Conservation (phyloP, 2,888 invertebrate genomes). For the Apodemia zela region DNA sequence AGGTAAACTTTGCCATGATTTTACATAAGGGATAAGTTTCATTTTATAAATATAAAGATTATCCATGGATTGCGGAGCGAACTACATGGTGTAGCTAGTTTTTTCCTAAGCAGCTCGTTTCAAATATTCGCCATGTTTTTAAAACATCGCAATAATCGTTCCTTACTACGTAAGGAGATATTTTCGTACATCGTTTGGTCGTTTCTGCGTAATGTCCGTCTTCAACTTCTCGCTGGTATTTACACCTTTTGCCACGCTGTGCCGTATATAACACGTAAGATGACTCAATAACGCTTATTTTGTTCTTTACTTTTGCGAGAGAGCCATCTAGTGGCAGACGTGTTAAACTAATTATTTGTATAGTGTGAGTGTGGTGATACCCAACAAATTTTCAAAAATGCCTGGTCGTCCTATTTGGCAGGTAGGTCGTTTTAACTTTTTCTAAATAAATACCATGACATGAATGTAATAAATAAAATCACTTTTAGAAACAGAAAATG, state of each 20-base stretch:
- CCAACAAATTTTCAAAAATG: constrained; percentile 71
- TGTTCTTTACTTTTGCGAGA: constrained; percentile 71
- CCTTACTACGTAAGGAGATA: constrained; percentile 61
- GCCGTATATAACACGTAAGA: constrained; percentile 78
- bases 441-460: not conserved
- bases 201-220: constrained; percentile 68
- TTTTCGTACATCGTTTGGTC: constrained; percentile 63
- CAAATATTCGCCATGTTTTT: constrained; percentile 1
- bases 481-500: too few species aligned
- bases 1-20: not conserved
- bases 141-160: constrained; percentile 48
- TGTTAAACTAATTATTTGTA: constrained; percentile 54
- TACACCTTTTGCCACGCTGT: constrained; percentile 57
- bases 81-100: not conserved
- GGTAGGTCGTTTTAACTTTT: constrained; percentile 59
- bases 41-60: not conserved
- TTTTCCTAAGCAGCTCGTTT: not conserved
- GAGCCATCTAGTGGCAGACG: constrained; percentile 73
- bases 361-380: constrained; percentile 54
- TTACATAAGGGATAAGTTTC: not conserved
- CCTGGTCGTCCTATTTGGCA: constrained; percentile 90
- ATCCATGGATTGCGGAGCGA: not conserved
- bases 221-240: constrained; percentile 54
- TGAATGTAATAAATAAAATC: too few species aligned
- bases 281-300: constrained; percentile 74